Conservation (phyloP, 2,888 invertebrate species). For the Xanthorhoe spadicearia region DNA sequence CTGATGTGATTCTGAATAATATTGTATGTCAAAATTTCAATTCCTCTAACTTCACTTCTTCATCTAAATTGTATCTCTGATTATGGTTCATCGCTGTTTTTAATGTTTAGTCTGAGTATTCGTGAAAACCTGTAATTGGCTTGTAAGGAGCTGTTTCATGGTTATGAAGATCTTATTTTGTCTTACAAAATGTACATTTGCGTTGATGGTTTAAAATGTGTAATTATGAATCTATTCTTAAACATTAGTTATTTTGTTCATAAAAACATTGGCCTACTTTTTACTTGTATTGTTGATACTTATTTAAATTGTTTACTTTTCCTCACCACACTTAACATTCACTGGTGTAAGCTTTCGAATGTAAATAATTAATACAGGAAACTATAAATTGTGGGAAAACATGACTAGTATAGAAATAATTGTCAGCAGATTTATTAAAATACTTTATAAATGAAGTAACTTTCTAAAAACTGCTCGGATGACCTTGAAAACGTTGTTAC, state of each 20-base stretch:
- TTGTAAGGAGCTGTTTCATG: too few relatives aligned
- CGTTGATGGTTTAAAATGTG: background rate
- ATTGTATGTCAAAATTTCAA: too few relatives aligned
- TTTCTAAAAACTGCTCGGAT: constrained; percentile 84
- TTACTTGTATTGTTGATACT: background rate
- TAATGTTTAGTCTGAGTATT: too few relatives aligned
- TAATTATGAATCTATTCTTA: background rate
- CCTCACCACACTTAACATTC: background rate
- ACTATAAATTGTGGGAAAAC: background rate
- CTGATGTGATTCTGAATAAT: too few relatives aligned
- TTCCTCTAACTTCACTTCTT: too few relatives aligned
- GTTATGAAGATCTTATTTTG: too few relatives aligned
- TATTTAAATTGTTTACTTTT: constrained; percentile 2
- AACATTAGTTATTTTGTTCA: background rate
- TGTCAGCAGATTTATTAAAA: constrained; percentile 6
- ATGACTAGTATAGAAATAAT: background rate
- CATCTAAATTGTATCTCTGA: too few relatives aligned
- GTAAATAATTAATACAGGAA: background rate
- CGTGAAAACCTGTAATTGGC: too few relatives aligned
- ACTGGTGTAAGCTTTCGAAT: background rate
- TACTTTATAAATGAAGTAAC: constrained; percentile 68
- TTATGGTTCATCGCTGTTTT: too few relatives aligned
- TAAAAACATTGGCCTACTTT: background rate
- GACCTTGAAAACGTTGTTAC: constrained; percentile 85
- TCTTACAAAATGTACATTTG: too few relatives aligned